Evolutionary conservation across 2,888 invertebrate species (phyloP), one percentile per base, ranked within the genome.

Genomic region (Synanthedon formicaeformis): DNA sequence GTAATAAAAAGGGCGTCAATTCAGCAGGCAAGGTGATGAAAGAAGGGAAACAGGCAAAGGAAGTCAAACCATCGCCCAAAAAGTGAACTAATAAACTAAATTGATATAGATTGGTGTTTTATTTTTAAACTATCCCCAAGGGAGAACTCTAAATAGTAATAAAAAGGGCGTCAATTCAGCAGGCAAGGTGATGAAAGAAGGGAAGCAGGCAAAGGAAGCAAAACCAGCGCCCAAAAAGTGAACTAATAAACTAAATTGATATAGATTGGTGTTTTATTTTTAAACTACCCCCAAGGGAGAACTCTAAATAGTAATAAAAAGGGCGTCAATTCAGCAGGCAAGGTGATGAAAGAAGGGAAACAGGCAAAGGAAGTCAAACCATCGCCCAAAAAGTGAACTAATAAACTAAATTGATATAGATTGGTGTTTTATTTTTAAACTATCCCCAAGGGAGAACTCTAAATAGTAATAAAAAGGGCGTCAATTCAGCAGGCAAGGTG

Each of bases 201-300:
- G 58, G 53, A 76, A 75, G 54, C 61, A 65, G 8, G 67, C 69
- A 54, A 49, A 49, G 18, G 59, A 56, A 23, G 54, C 58, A 53
- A 76, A 74, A 54, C 61, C 65, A 6, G 67, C 69, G 55, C 64
- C 71, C 52, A 73, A 74, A 58, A 77, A 80, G 73, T 79, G 67
- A 73, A 63, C 53, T 57, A 54, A 61, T 63, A 61, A 56, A 60
- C 59, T 61, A 57, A 60, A 45, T 60, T 58, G 56, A 27, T 27
- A n/a, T 27, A 34, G 51, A n/a, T 11, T 45, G 12, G 48, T 41
- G 51, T 54, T 58, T 57, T 53, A 54, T 55, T 58, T 54, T 8
- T n/a, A n/a, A n/a, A n/a, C n/a, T n/a, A n/a, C n/a, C n/a, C n/a
- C n/a, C n/a, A n/a, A n/a, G n/a, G n/a, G n/a, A n/a, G n/a, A n/a